Conservation (phyloP, 2,888 invertebrate species). For the Ichneumoninae sp. region DNA sequence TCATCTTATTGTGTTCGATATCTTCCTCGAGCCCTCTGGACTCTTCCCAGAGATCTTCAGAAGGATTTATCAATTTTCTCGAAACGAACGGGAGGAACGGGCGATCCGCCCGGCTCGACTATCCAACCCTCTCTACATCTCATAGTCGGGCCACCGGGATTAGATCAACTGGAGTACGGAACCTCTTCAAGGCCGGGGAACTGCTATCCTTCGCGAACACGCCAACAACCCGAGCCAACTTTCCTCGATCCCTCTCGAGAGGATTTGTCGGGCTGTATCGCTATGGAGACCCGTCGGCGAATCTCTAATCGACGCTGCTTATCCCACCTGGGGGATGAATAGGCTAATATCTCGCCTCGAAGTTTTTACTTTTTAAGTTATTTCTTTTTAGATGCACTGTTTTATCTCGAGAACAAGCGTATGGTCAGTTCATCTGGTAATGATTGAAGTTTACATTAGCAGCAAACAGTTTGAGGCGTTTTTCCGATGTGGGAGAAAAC, state of each 20-base stretch:
- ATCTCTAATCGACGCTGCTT: constrained; percentile 7
- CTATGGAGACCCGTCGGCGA: constrained; percentile 31
- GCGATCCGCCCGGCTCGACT: neutral
- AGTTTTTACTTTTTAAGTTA: neutral
- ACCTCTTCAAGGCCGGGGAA: neutral
- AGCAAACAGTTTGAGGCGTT: neutral
- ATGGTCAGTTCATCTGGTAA: neutral
- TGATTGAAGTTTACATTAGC: neutral
- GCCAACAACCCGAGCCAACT: constrained; percentile 15
- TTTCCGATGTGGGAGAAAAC: neutral
- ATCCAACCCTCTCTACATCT: constrained; percentile 8
- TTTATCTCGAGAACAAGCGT: neutral
- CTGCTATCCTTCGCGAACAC: constrained; percentile 1
- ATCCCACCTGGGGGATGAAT: neutral
- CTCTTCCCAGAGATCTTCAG: constrained; percentile 9
- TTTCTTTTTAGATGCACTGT: neutral
- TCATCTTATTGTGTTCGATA: neutral
- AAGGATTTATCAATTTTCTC: constrained; percentile 50
- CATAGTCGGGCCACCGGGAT: constrained; percentile 26
- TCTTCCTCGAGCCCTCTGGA: neutral
- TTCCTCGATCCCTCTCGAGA: constrained; percentile 27
- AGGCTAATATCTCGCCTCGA: neutral
- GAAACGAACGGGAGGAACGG: constrained; percentile 20
- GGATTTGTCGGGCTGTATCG: constrained; percentile 32
- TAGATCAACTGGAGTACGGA: constrained; percentile 31